Conservation (phyloP, 2,113 vertebrate genomes). For the Nipponia nippon region DNA sequence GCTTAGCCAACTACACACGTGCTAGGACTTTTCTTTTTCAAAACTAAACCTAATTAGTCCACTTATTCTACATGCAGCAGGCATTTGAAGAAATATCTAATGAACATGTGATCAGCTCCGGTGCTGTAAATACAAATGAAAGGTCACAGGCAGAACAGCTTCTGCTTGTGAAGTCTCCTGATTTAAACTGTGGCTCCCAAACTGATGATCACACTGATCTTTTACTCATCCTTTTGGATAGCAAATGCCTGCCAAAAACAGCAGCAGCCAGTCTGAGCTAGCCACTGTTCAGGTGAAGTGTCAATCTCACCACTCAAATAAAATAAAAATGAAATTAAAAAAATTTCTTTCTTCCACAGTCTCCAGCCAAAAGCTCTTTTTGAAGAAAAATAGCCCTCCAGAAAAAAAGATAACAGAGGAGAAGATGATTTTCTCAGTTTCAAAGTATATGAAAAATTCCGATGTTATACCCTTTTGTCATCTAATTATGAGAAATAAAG, state of each 20-base stretch:
- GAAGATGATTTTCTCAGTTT: background rate
- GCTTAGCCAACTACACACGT: background rate
- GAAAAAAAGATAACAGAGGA: background rate
- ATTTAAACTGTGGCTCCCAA: background rate
- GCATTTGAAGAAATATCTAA: constrained; percentile 18
- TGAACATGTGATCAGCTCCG: background rate
- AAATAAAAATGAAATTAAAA: background rate
- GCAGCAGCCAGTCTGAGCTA: background rate
- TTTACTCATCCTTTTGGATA: background rate
- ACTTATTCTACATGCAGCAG: background rate
- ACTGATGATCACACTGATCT: background rate
- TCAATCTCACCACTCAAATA: background rate
- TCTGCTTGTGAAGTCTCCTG: background rate
- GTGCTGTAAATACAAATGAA: constrained; percentile 1
- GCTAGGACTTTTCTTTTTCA: background rate
- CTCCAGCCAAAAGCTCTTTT: background rate
- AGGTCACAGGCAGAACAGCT: background rate
- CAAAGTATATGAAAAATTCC: background rate
- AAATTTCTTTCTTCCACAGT: background rate
- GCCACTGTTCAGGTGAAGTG: background rate
- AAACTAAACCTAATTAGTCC: background rate
- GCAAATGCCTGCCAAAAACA: background rate
- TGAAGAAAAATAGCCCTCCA: background rate
- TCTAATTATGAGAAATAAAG: constrained; percentile 32
- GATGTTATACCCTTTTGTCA: background rate